phyloP scores from a whole-genome alignment of 2,797 vertebrate genomes.

The Atherinosoma microstoma region DNA sequence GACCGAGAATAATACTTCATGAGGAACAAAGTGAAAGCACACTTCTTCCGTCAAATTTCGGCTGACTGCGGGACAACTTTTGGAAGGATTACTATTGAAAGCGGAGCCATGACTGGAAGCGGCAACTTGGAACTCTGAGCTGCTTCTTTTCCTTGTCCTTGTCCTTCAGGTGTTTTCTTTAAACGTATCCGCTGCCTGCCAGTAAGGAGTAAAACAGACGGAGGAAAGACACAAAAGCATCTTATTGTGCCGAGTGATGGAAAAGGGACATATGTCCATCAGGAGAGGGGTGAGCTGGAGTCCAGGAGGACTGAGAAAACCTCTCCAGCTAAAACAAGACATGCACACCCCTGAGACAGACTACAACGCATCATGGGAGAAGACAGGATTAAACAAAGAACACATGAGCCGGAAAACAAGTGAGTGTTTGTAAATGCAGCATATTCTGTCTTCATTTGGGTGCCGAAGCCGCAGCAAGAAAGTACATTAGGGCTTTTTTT shows the following conservation, averaged over 20 bases:
- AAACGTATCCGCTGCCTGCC: conserved; percentile 35
- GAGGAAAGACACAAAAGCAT: conserved; percentile 36
- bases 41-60: conserved; percentile 52
- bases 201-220: conserved; percentile 46
- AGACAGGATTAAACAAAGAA: conserved; percentile 73
- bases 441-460: conserved; percentile 43
- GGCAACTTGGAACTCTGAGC: conserved; percentile 54
- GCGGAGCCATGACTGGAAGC: conserved; percentile 42
- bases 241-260: conserved; percentile 57
- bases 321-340: conserved; percentile 65
- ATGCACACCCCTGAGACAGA: conserved; percentile 58
- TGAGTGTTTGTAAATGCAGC: conserved; percentile 77
- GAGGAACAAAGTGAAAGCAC: conserved; percentile 60
- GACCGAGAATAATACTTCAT: conserved; percentile 66
- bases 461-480: conserved; percentile 4
- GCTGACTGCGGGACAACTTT: conserved; percentile 49
- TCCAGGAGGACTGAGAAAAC: conserved; percentile 70
- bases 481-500: conserved; percentile 4
- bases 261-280: conserved; percentile 73
- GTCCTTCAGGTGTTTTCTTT: conserved; percentile 25
- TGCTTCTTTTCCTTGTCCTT: conserved; percentile 18
- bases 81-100: conserved; percentile 57
- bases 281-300: conserved; percentile 83
- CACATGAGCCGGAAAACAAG: conserved; percentile 82
- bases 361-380: conserved; percentile 74